Evolutionary conservation across 2,888 invertebrate genomes (phyloP).

Genomic region (Leucoma salicis): DNA sequence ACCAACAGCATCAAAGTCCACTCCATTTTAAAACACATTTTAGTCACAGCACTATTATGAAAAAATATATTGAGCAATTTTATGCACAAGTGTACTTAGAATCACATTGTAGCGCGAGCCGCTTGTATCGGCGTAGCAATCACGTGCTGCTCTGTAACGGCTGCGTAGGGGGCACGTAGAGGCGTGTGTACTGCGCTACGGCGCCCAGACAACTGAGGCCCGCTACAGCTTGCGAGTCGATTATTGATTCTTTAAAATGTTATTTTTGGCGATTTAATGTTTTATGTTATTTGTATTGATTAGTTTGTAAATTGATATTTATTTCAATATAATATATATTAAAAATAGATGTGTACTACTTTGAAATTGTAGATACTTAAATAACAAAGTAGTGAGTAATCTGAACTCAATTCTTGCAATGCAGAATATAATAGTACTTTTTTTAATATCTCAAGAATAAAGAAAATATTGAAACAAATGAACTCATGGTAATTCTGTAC

Average conservation of each 20-base stretch:
- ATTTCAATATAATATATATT: neutral
- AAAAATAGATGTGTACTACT: too few species aligned
- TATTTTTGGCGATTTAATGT: slow-evolving; percentile 76
- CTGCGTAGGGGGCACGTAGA: slow-evolving; percentile 39
- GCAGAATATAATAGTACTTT: too few species aligned
- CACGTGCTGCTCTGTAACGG: slow-evolving; percentile 35
- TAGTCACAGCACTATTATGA: slow-evolving; percentile 37
- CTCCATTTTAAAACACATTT: slow-evolving; percentile 57
- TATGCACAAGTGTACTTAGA: slow-evolving; percentile 37
- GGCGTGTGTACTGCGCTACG: slow-evolving; percentile 56
- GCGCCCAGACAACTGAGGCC: slow-evolving; percentile 70
- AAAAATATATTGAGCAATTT: slow-evolving; percentile 39
- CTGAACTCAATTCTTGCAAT: too few species aligned
- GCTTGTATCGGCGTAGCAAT: slow-evolving; percentile 46
- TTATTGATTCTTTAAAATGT: slow-evolving; percentile 81
- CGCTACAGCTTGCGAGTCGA: slow-evolving; percentile 49
- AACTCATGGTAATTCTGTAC: too few species aligned
- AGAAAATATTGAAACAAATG: too few species aligned
- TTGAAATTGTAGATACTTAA: too few species aligned
- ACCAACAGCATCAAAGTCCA: slow-evolving; percentile 50
- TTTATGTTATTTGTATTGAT: slow-evolving; percentile 34
- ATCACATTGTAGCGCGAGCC: slow-evolving; percentile 52
- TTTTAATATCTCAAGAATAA: too few species aligned
- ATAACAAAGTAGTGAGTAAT: too few species aligned
- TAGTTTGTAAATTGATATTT: too few species aligned